Evolutionary conservation across 2,888 invertebrate genomes (phyloP), one percentile per base, ranked within the genome.

Genomic region (Linnaemya vulpina): DNA sequence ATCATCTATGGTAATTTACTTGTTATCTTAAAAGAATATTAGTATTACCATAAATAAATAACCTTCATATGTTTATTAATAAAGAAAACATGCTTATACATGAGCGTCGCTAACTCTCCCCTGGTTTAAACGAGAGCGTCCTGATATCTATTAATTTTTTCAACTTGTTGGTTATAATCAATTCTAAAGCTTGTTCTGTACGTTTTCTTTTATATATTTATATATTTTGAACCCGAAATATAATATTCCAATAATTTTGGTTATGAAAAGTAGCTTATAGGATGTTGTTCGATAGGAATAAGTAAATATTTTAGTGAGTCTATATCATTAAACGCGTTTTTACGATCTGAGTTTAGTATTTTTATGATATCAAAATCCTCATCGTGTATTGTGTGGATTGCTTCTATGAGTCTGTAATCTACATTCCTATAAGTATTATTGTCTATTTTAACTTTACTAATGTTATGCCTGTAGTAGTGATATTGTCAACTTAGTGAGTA

Each of bases 291-390:
- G 13, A 11, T 11, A 11, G 46, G 46, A 46, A 46, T 46, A 3
- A 46, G 3, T 13, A 46, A 46, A 13, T 46, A 13, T 46, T 46
- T 46, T 46, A 46, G 13, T 46, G 7, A 46, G 13, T 46, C 46
- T 13, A 46, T 46, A 40, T 40, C 10, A 40, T 40, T 40, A 10
- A 40, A 40, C 10, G 63, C 43, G 22, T 65, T 65, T 10, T 43
- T 10, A 20, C 63, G 63, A 22, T 65, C 43, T 65, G 43, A 65
- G 17, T 20, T 67, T 8, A 67, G 67, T 25, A 67, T 10, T 51
- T 67, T 67, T 67, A 11, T 22, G 9, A 67, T 67, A 51, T 67
- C 67, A 51, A 67, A 67, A 35, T 67, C 51, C 35, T 65, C 30
- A 35, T 67, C 35, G 15, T 67, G 49, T 30, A 17, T 35, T 35